Base-by-base conservation (phyloP, 2,888 invertebrate genomes). In the Arctia plantaginis region DNA sequence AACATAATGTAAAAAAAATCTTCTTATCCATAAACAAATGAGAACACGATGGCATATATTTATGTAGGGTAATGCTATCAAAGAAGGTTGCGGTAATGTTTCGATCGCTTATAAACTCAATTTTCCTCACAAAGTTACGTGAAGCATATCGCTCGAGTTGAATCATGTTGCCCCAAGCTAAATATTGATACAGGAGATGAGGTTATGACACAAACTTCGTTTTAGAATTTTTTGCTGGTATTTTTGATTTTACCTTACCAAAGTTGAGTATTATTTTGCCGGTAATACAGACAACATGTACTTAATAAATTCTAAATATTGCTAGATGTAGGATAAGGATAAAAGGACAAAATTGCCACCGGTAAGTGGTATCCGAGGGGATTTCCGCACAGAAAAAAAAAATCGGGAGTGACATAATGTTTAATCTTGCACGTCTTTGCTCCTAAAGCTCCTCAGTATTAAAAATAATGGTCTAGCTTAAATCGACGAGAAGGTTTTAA, bases 71-170 rank as follows among this genome's bases (percentile, higher is more conserved):
- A 75, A 64, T 65, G 74, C 12, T 69, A 75, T 77, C 74, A 39
- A 30, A 77, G 73, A 75, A 78, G 74, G 71, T 74, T 79, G 62
- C 44, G 77, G 75, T 65, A 70, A 71, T 72, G 74, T 80, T 80
- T 82, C 80, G 74, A 84, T 86, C 87, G 80, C 78, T 72, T 55
- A 78, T 79, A 88, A 91, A 90, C 84, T 89, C 84, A 88, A 92
- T 92, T 91, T 90, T 75, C 88, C 80, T 86, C 82, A 89, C 86
- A 82, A 87, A 86, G 86, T 91, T 91, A 89, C 82, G 80, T 79
- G 85, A 82, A 81, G 80, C 81, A 80, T 78, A 81, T 80, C 78
- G 78, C 73, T 74, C 65, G 74, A 76, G 75, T 77, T 74, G 76
- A 66, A 68, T 64, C 47, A 73, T 77, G 75, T 76, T 68, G 75